phyloP scores from a whole-genome alignment of 2,797 vertebrate species.

The Eulemur rubriventer region DNA sequence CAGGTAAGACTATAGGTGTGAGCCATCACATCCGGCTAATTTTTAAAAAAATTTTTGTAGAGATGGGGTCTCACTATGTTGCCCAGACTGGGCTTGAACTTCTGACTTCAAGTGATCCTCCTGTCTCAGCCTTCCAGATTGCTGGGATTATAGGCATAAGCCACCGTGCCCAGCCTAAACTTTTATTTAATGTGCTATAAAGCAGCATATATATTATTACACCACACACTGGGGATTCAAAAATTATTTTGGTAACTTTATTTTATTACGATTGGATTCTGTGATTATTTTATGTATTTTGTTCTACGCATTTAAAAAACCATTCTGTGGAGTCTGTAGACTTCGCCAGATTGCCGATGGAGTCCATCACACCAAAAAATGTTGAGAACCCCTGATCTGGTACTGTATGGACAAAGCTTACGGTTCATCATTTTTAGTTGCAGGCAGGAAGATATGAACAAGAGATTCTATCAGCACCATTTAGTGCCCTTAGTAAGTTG shows the following conservation, averaged over 20 bases:
- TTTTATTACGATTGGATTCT: constrained; percentile 22
- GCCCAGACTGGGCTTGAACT: background rate
- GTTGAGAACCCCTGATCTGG: background rate
- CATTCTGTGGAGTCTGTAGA: background rate
- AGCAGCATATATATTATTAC: background rate
- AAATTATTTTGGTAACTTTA: background rate
- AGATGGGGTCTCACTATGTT: no score
- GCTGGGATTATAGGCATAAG: background rate
- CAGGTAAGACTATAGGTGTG: no score
- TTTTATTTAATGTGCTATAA: constrained; percentile 31
- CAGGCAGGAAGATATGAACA: background rate
- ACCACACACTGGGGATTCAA: background rate
- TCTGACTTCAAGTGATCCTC: background rate
- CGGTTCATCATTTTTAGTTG: background rate
- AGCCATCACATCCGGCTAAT: no score
- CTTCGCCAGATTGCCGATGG: background rate
- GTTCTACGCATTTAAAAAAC: background rate
- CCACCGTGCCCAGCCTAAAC: background rate
- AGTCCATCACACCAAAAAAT: background rate
- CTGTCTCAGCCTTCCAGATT: background rate
- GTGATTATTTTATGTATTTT: background rate
- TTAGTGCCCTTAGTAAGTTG: constrained; percentile 8
- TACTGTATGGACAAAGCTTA: background rate
- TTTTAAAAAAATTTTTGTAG: no score
- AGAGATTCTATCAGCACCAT: background rate